Percentiles rank a stretch among this genome's conserved stretches.
phyloP scores from a whole-genome alignment of 2,888 invertebrate species.

The Chloromyia formosa region DNA sequence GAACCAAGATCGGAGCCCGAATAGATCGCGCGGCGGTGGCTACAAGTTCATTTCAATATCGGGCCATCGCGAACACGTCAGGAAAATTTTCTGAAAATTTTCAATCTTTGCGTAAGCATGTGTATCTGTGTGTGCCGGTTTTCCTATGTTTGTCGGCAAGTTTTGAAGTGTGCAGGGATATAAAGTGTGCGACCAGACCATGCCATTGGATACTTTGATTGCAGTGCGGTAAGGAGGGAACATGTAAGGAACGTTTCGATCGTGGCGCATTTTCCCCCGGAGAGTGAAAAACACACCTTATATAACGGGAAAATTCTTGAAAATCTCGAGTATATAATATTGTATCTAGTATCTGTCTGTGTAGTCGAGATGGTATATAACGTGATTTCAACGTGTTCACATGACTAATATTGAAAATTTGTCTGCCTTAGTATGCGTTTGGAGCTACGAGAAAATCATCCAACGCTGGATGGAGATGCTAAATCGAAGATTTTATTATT shows the following conservation, averaged over 20 bases:
- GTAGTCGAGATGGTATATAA: conserved; percentile 6
- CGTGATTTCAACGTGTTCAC: neutral
- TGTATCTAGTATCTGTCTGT: neutral
- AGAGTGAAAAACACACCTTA: conserved; percentile 36
- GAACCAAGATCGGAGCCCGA: conserved; percentile 33
- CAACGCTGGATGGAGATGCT: neutral
- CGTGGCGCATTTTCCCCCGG: conserved; percentile 12
- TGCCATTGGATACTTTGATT: conserved; percentile 29
- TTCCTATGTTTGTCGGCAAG: too few relatives aligned
- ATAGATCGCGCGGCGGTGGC: too few relatives aligned
- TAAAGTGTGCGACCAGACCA: neutral
- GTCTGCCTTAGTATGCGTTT: neutral
- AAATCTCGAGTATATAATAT: neutral
- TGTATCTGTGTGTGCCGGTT: neutral
- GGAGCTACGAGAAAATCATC: neutral
- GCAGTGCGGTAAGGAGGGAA: neutral
- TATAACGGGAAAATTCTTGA: conserved; percentile 33
- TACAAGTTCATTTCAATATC: conserved; percentile 21
- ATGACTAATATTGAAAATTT: neutral
- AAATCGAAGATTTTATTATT: conserved; percentile 8
- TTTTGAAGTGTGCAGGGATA: too few relatives aligned
- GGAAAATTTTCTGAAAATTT: conserved; percentile 1
- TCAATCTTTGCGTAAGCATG: neutral
- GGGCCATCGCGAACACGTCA: neutral
- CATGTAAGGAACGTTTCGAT: neutral